Evolutionary conservation across 2,888 invertebrate genomes (phyloP).

Genomic region (Pegoplata infirma): DNA sequence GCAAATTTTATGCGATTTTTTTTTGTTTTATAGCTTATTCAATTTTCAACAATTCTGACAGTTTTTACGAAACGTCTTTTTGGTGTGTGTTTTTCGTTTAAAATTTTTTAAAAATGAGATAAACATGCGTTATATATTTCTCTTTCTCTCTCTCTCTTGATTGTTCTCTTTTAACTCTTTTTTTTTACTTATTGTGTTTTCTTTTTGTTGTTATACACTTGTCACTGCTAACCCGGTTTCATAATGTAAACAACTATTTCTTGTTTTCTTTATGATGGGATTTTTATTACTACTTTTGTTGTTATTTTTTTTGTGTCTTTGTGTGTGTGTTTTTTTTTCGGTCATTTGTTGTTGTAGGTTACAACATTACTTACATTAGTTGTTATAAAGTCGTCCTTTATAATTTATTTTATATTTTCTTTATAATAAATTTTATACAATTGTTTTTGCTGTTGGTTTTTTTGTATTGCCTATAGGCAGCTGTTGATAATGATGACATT

Average conservation of each 20-base stretch:
- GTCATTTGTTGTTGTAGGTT: constrained; percentile 4
- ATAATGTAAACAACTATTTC: constrained; percentile 58
- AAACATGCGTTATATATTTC: not conserved
- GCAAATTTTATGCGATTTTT: constrained; percentile 40
- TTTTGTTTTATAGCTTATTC: constrained; percentile 24
- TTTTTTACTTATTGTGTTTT: constrained; percentile 8
- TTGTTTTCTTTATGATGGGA: constrained; percentile 1
- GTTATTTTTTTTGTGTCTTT: constrained; percentile 25
- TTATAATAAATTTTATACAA: constrained; percentile 8
- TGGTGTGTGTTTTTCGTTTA: constrained; percentile 18
- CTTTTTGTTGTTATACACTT: constrained; percentile 47
- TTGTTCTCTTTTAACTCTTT: not conserved
- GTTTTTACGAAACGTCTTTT: constrained; percentile 4
- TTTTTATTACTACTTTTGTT: constrained; percentile 21
- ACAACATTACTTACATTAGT: not conserved
- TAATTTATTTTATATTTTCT: constrained; percentile 11
- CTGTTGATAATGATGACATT: constrained; percentile 59
- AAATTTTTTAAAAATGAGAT: not conserved
- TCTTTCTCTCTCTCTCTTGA: not conserved
- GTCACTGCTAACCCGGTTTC: constrained; percentile 62
- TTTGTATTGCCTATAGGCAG: constrained; percentile 41
- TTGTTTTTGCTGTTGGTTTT: not conserved
- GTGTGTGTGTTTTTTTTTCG: too few relatives aligned
- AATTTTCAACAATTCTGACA: constrained; percentile 23
- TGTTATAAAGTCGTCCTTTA: constrained; percentile 7